A percentile compares a stretch with the other conserved stretches of the same genome.
phyloP scores from a whole-genome alignment of 2,888 invertebrate species.

The Brachyptera putata region DNA sequence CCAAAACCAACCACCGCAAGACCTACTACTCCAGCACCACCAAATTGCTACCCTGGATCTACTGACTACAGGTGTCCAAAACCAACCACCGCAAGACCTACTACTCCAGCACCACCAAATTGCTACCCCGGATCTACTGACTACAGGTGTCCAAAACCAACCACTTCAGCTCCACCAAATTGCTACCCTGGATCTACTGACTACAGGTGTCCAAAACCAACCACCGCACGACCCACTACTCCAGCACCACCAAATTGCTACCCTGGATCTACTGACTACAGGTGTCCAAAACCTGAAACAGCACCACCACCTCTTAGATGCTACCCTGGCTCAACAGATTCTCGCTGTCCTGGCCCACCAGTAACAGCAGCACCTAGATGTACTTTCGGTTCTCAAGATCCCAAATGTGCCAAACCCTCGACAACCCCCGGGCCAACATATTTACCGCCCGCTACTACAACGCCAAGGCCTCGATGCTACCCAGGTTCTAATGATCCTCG shows the following conservation, averaged over 20 bases:
- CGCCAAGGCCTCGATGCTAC: slow-evolving; percentile 2
- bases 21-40: slow-evolving; percentile 29
- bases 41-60: slow-evolving; percentile 35
- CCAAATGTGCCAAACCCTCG: slow-evolving; percentile 17
- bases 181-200: slow-evolving; percentile 25
- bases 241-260: slow-evolving; percentile 21
- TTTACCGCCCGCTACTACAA: slow-evolving; percentile 30
- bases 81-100: slow-evolving; percentile 10
- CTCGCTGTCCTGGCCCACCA: slow-evolving; percentile 32
- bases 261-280: slow-evolving; percentile 12
- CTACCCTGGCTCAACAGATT: slow-evolving; percentile 37
- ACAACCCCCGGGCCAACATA: slow-evolving; percentile 34
- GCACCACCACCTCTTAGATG: slow-evolving; percentile 34
- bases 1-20: slow-evolving; percentile 40
- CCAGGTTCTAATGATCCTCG: background rate
- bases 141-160: slow-evolving; percentile 41
- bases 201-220: slow-evolving; percentile 18
- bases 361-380: slow-evolving; percentile 7
- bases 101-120: slow-evolving; percentile 37
- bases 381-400: slow-evolving; percentile 28
- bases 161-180: slow-evolving; percentile 31
- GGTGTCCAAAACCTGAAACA: slow-evolving; percentile 34
- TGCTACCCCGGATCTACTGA: slow-evolving; percentile 41
- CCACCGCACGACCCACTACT: slow-evolving; percentile 39
- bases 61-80: slow-evolving; percentile 31